phyloP scores from a whole-genome alignment of 2,797 vertebrate species.

The Trachurus trachurus region DNA sequence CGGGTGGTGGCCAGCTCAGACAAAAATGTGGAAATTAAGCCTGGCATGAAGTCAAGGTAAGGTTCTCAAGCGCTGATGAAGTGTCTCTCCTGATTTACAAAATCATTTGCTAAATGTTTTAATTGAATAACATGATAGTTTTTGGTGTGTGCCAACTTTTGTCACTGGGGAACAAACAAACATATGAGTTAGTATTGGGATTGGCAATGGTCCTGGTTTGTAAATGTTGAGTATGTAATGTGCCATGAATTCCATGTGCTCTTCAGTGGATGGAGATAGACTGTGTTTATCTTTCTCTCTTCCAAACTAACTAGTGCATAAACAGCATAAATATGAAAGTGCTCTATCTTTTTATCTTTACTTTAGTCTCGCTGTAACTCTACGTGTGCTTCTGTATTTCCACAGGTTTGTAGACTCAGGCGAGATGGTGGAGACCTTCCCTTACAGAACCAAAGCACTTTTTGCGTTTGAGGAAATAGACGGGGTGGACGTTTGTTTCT shows the following conservation, averaged over 20 bases:
- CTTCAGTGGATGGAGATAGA: too few relatives aligned
- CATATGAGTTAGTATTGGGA: neutral
- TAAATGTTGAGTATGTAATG: neutral
- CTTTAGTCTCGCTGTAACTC: neutral
- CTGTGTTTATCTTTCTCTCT: too few relatives aligned
- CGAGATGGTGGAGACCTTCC: conserved; percentile 97
- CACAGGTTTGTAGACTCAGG: conserved; percentile 96
- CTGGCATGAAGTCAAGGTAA: conserved; percentile 99
- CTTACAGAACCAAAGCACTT: conserved; percentile 99
- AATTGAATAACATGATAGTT: neutral
- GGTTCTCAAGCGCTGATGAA: conserved; percentile 27
- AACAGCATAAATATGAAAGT: neutral
- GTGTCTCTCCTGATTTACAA: neutral
- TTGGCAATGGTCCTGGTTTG: too few relatives aligned
- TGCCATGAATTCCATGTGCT: neutral
- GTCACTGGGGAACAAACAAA: neutral
- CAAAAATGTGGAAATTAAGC: conserved; percentile 98
- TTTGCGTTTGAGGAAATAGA: conserved; percentile 99
- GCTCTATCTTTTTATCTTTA: neutral
- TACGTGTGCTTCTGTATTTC: neutral
- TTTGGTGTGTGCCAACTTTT: neutral
- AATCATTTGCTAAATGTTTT: neutral
- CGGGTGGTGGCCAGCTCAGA: conserved; percentile 99
- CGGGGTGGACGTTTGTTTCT: conserved; percentile 98
- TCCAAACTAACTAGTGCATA: neutral